Percentiles rank a stretch among this genome's conserved stretches.
Evolutionary conservation across 2,113 vertebrate species (phyloP).

Genomic region (Poecile atricapillus): DNA sequence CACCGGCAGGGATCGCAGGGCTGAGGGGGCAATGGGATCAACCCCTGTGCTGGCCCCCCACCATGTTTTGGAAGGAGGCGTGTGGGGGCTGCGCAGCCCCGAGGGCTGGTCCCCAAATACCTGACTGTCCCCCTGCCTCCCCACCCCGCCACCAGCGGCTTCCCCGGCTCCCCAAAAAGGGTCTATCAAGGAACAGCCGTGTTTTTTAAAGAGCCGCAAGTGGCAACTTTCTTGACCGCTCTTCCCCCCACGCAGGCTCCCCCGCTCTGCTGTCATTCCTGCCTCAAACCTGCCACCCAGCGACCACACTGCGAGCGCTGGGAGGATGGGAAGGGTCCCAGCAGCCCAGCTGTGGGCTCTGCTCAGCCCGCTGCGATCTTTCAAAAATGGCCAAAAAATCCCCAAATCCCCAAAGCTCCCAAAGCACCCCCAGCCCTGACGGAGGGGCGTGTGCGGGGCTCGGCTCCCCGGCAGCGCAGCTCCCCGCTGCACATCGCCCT

Average conservation of each 20-base stretch:
- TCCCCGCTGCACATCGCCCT: background rate
- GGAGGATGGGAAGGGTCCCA: constrained; percentile 3
- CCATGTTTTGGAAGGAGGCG: background rate
- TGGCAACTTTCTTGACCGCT: background rate
- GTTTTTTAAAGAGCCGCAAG: background rate
- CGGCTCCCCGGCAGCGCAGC: background rate
- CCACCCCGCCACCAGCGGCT: background rate
- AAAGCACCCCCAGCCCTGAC: background rate
- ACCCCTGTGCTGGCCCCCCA: background rate
- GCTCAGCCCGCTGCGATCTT: background rate
- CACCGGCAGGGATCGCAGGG: background rate
- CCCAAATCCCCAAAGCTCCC: background rate
- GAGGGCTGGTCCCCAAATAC: background rate
- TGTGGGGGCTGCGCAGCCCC: background rate
- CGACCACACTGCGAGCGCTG: background rate
- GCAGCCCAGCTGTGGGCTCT: background rate
- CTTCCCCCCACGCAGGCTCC: background rate
- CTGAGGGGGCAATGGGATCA: background rate
- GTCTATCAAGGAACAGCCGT: background rate
- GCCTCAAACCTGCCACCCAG: constrained; percentile 65
- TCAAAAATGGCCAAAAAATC: background rate
- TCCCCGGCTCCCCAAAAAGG: background rate
- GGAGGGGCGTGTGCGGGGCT: background rate
- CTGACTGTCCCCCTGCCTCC: background rate
- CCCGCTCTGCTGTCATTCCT: constrained; percentile 9